Evolutionary conservation across 2,888 invertebrate genomes (phyloP), one percentile per base, ranked within the genome.

Genomic region (Amblyjoppa fuscipennis): DNA sequence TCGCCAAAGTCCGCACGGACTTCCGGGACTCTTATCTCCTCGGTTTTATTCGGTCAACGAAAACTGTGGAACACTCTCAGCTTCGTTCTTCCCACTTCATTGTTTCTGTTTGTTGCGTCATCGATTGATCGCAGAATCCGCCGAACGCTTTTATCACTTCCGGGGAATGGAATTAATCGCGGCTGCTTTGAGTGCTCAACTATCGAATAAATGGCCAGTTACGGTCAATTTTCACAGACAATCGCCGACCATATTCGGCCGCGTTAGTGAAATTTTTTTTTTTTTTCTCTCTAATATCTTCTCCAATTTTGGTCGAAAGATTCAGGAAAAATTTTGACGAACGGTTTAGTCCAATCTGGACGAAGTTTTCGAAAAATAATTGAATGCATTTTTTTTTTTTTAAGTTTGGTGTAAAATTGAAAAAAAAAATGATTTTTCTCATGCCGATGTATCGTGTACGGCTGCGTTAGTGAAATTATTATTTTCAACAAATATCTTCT

Each of bases 21-120:
- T 78, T 74, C 74, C 70, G 78, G 56, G 41, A 78, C 74, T 59
- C 34, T 78, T 41, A 53, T 53, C 56, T 81, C 56, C 13, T 16
- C 45, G 34, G 4, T 51, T 45, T 45, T 70, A 81, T 81, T 77
- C 34, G 78, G 78, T 75, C 74, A 75, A 31, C 28, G 53, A n/a
- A 9, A 34, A 38, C 59, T 69, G 56, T 7, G 11, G 49, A 20
- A n/a, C n/a, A 13, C 25, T 56, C 41, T 68, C 70, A 61, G 41
- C 64, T 31, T 56, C 13, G 68, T 61, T 74, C 31, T 79, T 69
- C 41, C 74, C 59, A 16, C 59, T 38, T 53, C 61, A 79, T 79
- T 83, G 38, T 68, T 74, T 83, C 38, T n/a, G 16, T 73, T 49
- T 5, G 56, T 74, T 68, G 64, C 73, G 25, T 71, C 68, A 69